A percentile compares a stretch with the other conserved stretches of the same genome.
These are phyloP conservation scores for Pachycephala philippinensis DNA, from an alignment of 2,113 vertebrate species.

Conservation along the genomic window DNA sequence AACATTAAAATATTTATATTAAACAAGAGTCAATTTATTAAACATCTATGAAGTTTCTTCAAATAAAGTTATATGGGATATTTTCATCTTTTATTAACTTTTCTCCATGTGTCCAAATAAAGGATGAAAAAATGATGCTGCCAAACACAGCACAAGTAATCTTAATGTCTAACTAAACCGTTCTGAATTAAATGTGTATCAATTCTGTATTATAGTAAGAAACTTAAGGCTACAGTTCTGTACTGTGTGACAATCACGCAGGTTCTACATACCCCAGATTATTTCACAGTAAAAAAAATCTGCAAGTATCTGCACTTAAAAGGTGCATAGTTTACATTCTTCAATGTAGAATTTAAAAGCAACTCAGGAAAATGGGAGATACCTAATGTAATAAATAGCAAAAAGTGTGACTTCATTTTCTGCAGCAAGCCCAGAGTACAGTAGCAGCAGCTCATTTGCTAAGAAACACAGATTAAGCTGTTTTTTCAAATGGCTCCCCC, in stretches of 20 bases:
- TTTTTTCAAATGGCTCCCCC: neutral
- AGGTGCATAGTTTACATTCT: neutral
- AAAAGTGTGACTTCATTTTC: neutral
- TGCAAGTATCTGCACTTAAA: neutral
- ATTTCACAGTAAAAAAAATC: neutral
- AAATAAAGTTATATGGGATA: neutral
- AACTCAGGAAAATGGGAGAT: neutral
- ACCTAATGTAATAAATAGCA: neutral
- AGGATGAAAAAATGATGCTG: neutral
- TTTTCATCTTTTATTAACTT: neutral
- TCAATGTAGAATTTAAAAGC: neutral
- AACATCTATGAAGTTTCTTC: neutral
- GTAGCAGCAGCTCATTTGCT: neutral
- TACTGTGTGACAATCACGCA: neutral
- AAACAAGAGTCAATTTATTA: neutral
- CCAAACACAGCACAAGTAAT: neutral
- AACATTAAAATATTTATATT: neutral
- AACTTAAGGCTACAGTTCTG: neutral
- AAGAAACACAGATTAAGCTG: neutral
- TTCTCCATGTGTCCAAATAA: neutral
- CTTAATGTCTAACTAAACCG: neutral
- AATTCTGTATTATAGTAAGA: neutral
- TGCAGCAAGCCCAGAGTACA: neutral
- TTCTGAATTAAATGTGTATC: neutral
- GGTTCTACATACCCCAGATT: neutral